These are phyloP conservation scores for Temnothorax ravouxi DNA, from an alignment of 2,888 invertebrate species.

Conservation along the genomic window DNA sequence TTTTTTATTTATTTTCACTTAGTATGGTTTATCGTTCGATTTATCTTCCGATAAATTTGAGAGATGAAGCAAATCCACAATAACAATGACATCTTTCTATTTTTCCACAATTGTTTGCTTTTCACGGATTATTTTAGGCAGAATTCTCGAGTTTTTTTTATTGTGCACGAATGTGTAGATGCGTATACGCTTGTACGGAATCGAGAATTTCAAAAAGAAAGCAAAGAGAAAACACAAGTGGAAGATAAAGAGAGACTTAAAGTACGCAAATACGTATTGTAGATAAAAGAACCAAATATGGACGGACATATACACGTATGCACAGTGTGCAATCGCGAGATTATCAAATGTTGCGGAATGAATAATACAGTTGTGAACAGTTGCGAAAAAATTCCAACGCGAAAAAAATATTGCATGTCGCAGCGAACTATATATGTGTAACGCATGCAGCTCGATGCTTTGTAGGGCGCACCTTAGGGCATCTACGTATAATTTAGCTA, in stretches of 20 bases:
- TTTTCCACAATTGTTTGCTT: background rate
- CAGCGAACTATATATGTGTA: background rate
- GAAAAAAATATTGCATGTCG: constrained; percentile 5
- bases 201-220: background rate
- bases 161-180: background rate
- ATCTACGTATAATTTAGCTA: constrained; percentile 44
- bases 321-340: background rate
- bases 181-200: background rate
- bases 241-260: background rate
- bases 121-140: background rate
- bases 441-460: background rate
- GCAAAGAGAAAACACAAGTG: background rate
- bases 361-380: constrained; percentile 37
- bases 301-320: too few relatives aligned
- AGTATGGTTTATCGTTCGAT: background rate
- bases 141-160: background rate
- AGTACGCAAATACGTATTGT: background rate
- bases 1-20: background rate
- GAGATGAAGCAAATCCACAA: background rate
- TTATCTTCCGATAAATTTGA: constrained; percentile 3
- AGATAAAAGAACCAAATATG: background rate
- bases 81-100: background rate
- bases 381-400: constrained; percentile 44
- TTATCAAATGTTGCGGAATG: constrained; percentile 7
- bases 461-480: constrained; percentile 42